Evolutionary conservation across 2,888 invertebrate genomes (phyloP), one percentile per base, ranked within the genome.

Genomic region (Formica aserva): DNA sequence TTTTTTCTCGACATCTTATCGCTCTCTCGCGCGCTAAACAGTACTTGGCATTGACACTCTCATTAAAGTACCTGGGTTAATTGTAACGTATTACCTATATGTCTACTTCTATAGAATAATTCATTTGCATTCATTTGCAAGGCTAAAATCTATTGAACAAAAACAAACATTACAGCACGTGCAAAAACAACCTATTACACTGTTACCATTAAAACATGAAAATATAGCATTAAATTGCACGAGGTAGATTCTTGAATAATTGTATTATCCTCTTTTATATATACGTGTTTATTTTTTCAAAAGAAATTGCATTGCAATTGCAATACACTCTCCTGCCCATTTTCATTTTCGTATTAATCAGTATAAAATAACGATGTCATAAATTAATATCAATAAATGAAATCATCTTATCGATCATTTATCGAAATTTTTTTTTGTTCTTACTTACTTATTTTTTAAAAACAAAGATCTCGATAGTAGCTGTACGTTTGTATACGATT

Each of bases 1-100:
- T 29, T 18, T 48, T 76, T 57, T 62, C 62, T 48, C 35, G 18
- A 63, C 48, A 48, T 52, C 35, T 65, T 52, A 63, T 75, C 63
- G n/a, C 32, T 26, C 52, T 48, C 65, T 65, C 35, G 26, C 26
- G 18, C 35, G 32, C 18, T 2, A 22, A 65, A 18, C 15, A 15
- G 2, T 26, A 35, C 75, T 65, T 18, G 35, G 11, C 18, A 48
- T 60, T 29, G 41, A n/a, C 45, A 45, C 45, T 75, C 48, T 48
- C 48, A 15, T 75, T 63, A 48, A 63, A 32, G 45, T 62, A 4
- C 4, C 2, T 9, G 4, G 0, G 35, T 22, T 48, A 62, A 62
- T 3, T n/a, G n/a, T n/a, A 45, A 2, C 62, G n/a, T 26, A n/a
- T 38, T 60, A 41, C 11, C 15, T 29, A 41, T 0, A 15, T n/a